Evolutionary conservation across 2,797 vertebrate species (phyloP).

Genomic region (Xiphorhynchus erythropygius): DNA sequence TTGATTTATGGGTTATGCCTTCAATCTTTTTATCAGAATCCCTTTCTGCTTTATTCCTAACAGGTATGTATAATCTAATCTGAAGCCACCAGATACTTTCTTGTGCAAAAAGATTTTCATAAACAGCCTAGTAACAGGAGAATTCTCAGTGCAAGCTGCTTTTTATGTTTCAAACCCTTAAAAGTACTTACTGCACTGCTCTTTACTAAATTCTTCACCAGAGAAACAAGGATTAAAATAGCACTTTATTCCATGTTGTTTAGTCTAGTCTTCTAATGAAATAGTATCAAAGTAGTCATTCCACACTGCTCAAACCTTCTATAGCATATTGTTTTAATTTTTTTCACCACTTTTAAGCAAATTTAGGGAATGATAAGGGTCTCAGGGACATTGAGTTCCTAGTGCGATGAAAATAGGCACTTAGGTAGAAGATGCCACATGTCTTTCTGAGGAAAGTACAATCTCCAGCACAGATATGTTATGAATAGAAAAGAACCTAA

Average conservation of each 20-base stretch:
- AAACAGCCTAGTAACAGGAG: not conserved
- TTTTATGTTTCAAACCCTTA: conserved; percentile 1
- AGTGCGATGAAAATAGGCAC: not conserved
- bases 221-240: not conserved
- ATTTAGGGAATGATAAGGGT: not conserved
- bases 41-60: conserved; percentile 44
- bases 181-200: not conserved
- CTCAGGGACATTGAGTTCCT: not conserved
- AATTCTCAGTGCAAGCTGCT: not conserved
- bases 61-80: conserved; percentile 46
- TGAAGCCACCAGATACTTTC: conserved; percentile 39
- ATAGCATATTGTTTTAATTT: not conserved
- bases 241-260: not conserved
- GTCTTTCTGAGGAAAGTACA: not conserved
- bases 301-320: not conserved
- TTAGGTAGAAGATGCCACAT: not conserved
- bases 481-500: not conserved
- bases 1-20: conserved; percentile 64
- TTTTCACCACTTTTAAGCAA: not conserved
- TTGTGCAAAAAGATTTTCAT: conserved; percentile 8
- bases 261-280: not conserved
- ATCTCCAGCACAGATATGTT: not conserved
- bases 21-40: conserved; percentile 61
- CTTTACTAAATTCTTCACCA: not conserved
- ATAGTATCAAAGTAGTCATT: not conserved